Percentiles rank a stretch among this genome's conserved stretches.
Evolutionary conservation across 1,140 invertebrate genomes (phyloP).

Genomic region (Brachionus rubens): DNA sequence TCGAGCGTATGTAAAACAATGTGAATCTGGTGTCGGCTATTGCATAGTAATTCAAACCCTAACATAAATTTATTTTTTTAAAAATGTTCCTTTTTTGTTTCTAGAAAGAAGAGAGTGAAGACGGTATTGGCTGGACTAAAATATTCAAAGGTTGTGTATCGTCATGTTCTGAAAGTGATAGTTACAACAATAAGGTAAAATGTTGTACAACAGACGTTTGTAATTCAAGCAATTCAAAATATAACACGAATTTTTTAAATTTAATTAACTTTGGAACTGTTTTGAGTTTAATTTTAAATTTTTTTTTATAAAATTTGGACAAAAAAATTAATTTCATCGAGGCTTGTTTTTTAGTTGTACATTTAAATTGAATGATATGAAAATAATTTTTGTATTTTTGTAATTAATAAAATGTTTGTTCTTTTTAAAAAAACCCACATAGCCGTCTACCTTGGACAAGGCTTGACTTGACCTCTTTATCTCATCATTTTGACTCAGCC

Average conservation of each 20-base stretch:
- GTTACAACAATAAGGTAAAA: conserved; percentile 8
- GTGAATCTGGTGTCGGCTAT: neutral
- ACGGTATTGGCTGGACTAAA: conserved; percentile 5
- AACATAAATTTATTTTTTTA: neutral
- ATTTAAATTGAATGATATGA: too few relatives aligned
- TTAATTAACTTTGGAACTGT: neutral
- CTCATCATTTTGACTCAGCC: too few relatives aligned
- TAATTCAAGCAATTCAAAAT: neutral
- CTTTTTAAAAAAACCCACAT: too few relatives aligned
- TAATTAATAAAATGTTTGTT: too few relatives aligned
- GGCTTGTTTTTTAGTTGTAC: too few relatives aligned
- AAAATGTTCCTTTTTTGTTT: neutral
- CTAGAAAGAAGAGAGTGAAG: conserved; percentile 15
- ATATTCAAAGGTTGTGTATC: neutral
- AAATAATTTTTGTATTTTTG: too few relatives aligned
- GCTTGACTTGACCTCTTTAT: too few relatives aligned
- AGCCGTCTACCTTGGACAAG: too few relatives aligned
- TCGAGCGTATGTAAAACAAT: neutral
- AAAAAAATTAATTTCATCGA: too few relatives aligned
- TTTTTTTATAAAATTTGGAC: too few relatives aligned
- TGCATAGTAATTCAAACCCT: neutral
- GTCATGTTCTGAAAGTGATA: conserved; percentile 14
- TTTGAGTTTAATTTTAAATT: neutral
- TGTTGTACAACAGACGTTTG: conserved; percentile 14
- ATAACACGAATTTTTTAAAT: neutral